These are phyloP conservation scores for Ophion obscuratus DNA, from an alignment of 2,888 invertebrate genomes.

Conservation along the genomic window DNA sequence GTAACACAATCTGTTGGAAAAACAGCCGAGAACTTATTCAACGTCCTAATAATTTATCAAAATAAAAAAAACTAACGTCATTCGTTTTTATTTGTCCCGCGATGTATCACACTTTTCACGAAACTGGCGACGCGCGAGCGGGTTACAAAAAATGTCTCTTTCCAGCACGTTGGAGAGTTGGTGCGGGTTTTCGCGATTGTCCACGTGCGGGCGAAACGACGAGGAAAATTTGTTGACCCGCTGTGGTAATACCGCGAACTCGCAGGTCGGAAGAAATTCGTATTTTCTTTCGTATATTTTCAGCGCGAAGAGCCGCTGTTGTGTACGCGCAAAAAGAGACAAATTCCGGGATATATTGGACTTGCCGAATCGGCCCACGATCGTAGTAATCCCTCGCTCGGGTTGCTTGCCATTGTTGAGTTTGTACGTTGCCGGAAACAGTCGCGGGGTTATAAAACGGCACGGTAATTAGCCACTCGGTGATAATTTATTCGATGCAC, in stretches of 20 bases:
- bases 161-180: not conserved
- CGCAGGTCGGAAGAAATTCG: slow-evolving; percentile 20
- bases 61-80: too few species aligned
- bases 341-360: slow-evolving; percentile 35
- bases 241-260: not conserved
- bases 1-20: too few species aligned
- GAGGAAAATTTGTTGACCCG: slow-evolving; percentile 8
- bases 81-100: not conserved
- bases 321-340: not conserved
- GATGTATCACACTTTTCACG: not conserved
- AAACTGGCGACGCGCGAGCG: not conserved
- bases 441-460: slow-evolving; percentile 51
- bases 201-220: not conserved
- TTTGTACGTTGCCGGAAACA: not conserved
- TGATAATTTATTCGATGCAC: slow-evolving; percentile 72
- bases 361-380: not conserved
- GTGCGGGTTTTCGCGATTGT: not conserved
- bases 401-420: slow-evolving; percentile 27
- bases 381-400: slow-evolving; percentile 11
- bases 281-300: slow-evolving; percentile 17
- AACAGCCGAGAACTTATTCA: too few species aligned
- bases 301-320: not conserved
- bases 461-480: slow-evolving; percentile 66
- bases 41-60: too few species aligned
- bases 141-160: not conserved